phyloP scores from a whole-genome alignment of 2,113 vertebrate genomes.

The Stegastes partitus region DNA sequence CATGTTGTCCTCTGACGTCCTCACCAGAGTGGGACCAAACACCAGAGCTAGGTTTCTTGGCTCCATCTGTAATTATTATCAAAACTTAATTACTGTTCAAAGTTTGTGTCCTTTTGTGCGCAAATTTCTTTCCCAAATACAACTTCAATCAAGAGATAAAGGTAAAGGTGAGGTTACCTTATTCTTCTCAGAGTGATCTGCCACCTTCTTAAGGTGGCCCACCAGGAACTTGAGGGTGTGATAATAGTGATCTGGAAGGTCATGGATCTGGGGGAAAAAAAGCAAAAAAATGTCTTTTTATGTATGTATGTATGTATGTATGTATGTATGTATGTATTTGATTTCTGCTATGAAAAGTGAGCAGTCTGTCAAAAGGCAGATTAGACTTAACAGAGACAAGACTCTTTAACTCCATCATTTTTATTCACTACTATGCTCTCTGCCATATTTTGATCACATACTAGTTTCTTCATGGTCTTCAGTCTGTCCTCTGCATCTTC shows the following conservation, averaged over 20 bases:
- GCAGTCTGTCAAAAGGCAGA: background rate
- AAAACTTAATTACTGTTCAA: background rate
- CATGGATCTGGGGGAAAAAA: constrained; percentile 87
- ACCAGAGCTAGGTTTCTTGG: constrained; percentile 96
- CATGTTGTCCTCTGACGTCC: constrained; percentile 98
- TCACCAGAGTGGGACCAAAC: constrained; percentile 95
- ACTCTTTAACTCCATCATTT: background rate
- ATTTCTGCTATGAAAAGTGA: background rate
- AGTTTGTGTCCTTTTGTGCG: background rate
- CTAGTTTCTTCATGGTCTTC: constrained; percentile 94
- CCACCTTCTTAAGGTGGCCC: constrained; percentile 93
- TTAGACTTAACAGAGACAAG: background rate
- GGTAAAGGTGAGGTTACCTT: constrained; percentile 84
- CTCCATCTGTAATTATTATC: constrained; percentile 89
- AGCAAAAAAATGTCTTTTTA: background rate
- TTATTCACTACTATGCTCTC: background rate
- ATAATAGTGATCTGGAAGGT: constrained; percentile 93
- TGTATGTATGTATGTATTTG: too few relatives aligned
- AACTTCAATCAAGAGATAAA: too few relatives aligned
- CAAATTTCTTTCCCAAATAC: too few relatives aligned
- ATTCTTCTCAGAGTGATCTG: constrained; percentile 94
- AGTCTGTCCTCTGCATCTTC: constrained; percentile 91
- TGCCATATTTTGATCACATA: constrained; percentile 63
- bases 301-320: too few relatives aligned
- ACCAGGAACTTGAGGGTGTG: constrained; percentile 95